Evolutionary conservation across 2,113 vertebrate genomes (phyloP).

Genomic region (Ornithorhynchus anatinus): DNA sequence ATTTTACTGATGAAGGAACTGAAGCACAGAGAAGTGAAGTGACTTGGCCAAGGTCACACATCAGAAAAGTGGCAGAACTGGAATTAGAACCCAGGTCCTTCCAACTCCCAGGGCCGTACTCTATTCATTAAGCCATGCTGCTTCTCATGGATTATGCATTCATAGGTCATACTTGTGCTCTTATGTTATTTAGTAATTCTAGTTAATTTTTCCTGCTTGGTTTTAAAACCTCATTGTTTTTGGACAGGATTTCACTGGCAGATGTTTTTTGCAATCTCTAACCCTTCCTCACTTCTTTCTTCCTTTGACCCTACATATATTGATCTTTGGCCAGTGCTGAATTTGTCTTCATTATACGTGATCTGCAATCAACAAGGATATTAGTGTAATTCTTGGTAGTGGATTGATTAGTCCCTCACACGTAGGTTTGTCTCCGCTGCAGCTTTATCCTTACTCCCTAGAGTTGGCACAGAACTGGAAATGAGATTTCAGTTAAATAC

Average conservation of each 20-base stretch:
- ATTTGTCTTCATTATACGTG: constrained; percentile 52
- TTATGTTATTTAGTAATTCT: constrained; percentile 29
- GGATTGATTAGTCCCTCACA: constrained; percentile 27
- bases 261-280: constrained; percentile 16
- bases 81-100: too few species aligned
- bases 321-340: constrained; percentile 30
- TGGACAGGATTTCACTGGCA: constrained; percentile 21
- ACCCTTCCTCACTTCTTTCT: neutral
- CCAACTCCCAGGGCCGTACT: too few species aligned
- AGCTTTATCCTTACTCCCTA: constrained; percentile 44
- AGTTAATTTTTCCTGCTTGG: constrained; percentile 43
- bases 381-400: constrained; percentile 27
- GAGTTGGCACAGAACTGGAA: constrained; percentile 51
- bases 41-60: too few species aligned
- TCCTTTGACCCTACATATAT: constrained; percentile 28
- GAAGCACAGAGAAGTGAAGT: too few species aligned
- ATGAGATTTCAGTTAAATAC: constrained; percentile 57
- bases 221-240: constrained; percentile 44
- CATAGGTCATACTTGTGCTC: constrained; percentile 7
- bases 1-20: too few species aligned
- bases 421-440: constrained; percentile 24
- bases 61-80: too few species aligned
- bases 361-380: constrained; percentile 35
- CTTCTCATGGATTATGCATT: too few species aligned
- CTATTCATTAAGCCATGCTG: too few species aligned